These are phyloP conservation scores for Cotesia congregata DNA, from an alignment of 2,888 invertebrate genomes.

Conservation along the genomic window DNA sequence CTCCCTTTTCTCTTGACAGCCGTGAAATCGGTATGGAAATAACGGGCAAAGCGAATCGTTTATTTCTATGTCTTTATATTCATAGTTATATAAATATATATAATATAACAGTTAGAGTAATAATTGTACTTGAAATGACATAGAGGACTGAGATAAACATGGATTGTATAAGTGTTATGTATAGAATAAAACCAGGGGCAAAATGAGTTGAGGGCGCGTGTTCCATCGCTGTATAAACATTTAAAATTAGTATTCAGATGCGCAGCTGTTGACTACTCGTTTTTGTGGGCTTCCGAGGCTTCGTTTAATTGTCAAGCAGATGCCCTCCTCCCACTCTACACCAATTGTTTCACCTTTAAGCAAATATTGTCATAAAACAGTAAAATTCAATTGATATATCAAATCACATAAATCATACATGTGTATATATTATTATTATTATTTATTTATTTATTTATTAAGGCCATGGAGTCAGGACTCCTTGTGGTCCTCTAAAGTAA, in stretches of 20 bases:
- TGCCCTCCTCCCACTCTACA: conserved; percentile 57
- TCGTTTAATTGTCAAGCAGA: conserved; percentile 70
- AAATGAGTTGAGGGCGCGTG: conserved; percentile 49
- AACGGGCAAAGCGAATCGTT: conserved; percentile 39
- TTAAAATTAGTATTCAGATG: conserved; percentile 69
- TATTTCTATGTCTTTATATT: conserved; percentile 17
- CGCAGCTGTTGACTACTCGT: conserved; percentile 68
- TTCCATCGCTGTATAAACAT: conserved; percentile 66
- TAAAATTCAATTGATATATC: too few species aligned
- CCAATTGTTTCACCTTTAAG: conserved; percentile 42
- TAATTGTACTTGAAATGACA: conserved; percentile 25
- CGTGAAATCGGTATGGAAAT: conserved; percentile 68
- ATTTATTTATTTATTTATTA: too few species aligned
- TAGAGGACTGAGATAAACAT: neutral
- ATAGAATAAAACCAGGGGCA: conserved; percentile 20
- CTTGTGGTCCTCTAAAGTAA: too few species aligned
- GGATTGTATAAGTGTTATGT: conserved; percentile 8
- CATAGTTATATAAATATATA: conserved; percentile 26
- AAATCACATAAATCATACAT: too few species aligned
- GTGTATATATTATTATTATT: too few species aligned
- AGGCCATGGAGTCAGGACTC: too few species aligned
- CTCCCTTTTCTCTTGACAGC: conserved; percentile 51
- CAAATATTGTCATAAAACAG: neutral
- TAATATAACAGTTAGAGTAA: conserved; percentile 27
- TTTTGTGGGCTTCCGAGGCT: conserved; percentile 68